These are phyloP conservation scores for Coptotermes formosanus DNA, from an alignment of 1,140 invertebrate genomes.

Conservation along the genomic window DNA sequence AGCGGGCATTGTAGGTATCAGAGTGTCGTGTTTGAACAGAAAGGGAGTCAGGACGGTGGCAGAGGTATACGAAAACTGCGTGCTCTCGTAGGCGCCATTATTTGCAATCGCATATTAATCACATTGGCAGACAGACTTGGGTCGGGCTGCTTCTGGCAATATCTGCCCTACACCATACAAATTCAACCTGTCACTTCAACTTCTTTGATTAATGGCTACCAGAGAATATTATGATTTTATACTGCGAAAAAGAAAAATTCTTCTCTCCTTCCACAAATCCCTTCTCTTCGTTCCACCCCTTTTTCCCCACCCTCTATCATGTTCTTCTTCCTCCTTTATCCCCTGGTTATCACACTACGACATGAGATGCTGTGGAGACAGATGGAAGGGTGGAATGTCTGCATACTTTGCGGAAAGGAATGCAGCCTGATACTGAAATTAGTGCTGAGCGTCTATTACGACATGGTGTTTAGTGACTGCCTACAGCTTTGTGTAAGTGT, in stretches of 20 bases:
- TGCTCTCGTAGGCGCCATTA: neutral
- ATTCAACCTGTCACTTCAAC: slow-evolving; percentile 15
- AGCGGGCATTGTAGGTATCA: neutral
- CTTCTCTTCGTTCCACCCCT: slow-evolving; percentile 3
- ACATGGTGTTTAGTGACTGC: no score
- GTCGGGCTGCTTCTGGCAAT: slow-evolving; percentile 5
- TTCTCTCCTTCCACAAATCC: slow-evolving; percentile 11
- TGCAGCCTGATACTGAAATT: no score
- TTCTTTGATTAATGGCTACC: slow-evolving; percentile 18
- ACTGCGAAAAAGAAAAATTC: slow-evolving; percentile 13
- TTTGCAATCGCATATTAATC: slow-evolving; percentile 9
- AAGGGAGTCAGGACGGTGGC: neutral
- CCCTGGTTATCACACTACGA: slow-evolving; percentile 2
- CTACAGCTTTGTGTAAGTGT: no score
- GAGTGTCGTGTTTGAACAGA: neutral
- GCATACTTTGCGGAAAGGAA: no score
- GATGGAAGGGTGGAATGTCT: neutral
- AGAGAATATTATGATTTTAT: slow-evolving; percentile 20
- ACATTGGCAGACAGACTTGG: slow-evolving; percentile 17
- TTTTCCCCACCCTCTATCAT: neutral
- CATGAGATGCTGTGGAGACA: slow-evolving; percentile 12
- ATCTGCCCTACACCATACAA: slow-evolving; percentile 10
- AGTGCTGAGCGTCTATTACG: no score
- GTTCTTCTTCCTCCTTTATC: slow-evolving; percentile 17
- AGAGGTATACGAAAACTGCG: neutral